Conservation (phyloP, 2,888 invertebrate species). For the Callimorpha dominula region DNA sequence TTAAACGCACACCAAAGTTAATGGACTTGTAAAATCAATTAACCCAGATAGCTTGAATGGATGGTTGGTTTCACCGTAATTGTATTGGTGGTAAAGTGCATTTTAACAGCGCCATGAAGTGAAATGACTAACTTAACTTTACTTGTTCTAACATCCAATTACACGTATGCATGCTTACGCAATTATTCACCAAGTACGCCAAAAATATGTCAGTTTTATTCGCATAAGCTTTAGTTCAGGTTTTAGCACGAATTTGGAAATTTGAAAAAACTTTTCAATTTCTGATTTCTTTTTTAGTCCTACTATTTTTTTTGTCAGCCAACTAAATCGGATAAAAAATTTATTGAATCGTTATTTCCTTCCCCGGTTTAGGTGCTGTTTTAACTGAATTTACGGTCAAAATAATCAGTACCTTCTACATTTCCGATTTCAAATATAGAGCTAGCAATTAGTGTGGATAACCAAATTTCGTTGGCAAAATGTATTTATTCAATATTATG, state of each 20-base stretch:
- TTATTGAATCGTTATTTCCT: too few species aligned
- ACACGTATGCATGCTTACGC: neutral
- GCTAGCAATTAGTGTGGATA: neutral
- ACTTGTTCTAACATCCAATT: neutral
- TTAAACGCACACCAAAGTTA: constrained; percentile 7
- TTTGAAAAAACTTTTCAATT: too few species aligned
- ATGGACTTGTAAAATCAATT: constrained; percentile 42
- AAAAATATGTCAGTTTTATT: too few species aligned
- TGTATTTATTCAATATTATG: neutral
- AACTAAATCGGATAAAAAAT: too few species aligned
- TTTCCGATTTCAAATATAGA: neutral
- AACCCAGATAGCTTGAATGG: constrained; percentile 31
- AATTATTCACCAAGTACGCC: too few species aligned
- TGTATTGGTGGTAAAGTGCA: constrained; percentile 23
- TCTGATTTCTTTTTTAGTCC: too few species aligned
- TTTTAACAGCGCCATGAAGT: constrained; percentile 20
- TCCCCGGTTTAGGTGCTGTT: neutral
- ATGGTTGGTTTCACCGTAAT: constrained; percentile 28
- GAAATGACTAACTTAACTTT: neutral
- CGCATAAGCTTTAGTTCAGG: too few species aligned
- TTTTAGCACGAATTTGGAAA: too few species aligned
- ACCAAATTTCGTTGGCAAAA: neutral
- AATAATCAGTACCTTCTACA: neutral
- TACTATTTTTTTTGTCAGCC: too few species aligned
- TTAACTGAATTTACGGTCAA: neutral